These are phyloP conservation scores for Sitophilus oryzae DNA, from an alignment of 1,140 invertebrate species.

Conservation along the genomic window DNA sequence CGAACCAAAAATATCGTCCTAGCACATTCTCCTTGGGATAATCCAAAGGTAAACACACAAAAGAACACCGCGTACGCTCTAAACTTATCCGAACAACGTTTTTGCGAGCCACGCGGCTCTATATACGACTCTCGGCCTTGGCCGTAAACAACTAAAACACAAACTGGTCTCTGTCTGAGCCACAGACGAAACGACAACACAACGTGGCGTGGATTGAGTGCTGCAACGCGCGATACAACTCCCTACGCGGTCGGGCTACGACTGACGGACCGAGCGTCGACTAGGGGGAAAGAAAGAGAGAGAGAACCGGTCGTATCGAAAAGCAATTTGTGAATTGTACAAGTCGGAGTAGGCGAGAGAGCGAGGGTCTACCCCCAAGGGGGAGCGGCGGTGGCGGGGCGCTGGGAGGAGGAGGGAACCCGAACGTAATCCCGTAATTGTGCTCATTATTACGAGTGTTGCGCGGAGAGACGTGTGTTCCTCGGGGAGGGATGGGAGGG, in stretches of 20 bases:
- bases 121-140: too few relatives aligned
- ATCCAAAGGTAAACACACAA: too few relatives aligned
- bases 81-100: too few relatives aligned
- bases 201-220: too few relatives aligned
- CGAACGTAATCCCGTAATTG: background rate
- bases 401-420: background rate
- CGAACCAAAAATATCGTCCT: too few relatives aligned
- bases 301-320: conserved; percentile 36
- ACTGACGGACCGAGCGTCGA: background rate
- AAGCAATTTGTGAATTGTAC: conserved; percentile 43
- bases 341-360: conserved; percentile 32
- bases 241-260: conserved; percentile 3
- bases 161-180: too few relatives aligned
- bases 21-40: too few relatives aligned
- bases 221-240: background rate
- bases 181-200: too few relatives aligned
- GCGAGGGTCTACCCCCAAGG: conserved; percentile 12
- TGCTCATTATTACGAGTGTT: background rate
- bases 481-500: background rate
- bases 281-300: background rate
- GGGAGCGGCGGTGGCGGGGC: too few relatives aligned
- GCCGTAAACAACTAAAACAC: too few relatives aligned
- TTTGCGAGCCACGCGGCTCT: too few relatives aligned
- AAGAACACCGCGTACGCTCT: too few relatives aligned
- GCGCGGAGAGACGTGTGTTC: background rate